Evolutionary conservation across 2,888 invertebrate genomes (phyloP).

Genomic region (Trimorus sp.): DNA sequence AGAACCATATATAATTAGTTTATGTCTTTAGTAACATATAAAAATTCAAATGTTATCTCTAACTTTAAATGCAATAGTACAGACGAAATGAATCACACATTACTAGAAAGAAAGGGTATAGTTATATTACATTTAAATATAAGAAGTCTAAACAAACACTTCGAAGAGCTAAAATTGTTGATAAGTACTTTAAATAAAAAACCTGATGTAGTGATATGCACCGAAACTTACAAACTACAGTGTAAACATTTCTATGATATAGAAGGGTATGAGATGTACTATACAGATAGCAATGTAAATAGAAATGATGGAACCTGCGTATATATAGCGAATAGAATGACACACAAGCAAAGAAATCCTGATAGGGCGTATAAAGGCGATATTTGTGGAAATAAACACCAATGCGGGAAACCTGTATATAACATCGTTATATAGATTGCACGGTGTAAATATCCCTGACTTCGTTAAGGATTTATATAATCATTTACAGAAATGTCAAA

Average conservation of each 20-base stretch:
- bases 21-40: no score
- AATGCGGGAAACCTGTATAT: background rate
- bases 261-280: background rate
- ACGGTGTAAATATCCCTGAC: background rate
- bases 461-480: background rate
- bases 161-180: constrained; percentile 7
- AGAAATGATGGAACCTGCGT: constrained; percentile 24
- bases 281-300: constrained; percentile 6
- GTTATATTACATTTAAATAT: constrained; percentile 27
- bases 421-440: constrained; percentile 3
- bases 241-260: background rate
- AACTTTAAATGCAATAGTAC: background rate
- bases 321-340: constrained; percentile 8
- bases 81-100: background rate
- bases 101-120: background rate
- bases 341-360: background rate
- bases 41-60: no score
- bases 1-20: background rate
- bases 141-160: constrained; percentile 22
- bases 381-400: background rate
- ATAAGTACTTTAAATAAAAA: background rate
- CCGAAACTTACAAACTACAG: constrained; percentile 24
- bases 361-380: constrained; percentile 1
- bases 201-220: constrained; percentile 29
- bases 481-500: background rate